These are phyloP conservation scores for Abrostola tripartita DNA, from an alignment of 2,888 invertebrate species.

Conservation along the genomic window DNA sequence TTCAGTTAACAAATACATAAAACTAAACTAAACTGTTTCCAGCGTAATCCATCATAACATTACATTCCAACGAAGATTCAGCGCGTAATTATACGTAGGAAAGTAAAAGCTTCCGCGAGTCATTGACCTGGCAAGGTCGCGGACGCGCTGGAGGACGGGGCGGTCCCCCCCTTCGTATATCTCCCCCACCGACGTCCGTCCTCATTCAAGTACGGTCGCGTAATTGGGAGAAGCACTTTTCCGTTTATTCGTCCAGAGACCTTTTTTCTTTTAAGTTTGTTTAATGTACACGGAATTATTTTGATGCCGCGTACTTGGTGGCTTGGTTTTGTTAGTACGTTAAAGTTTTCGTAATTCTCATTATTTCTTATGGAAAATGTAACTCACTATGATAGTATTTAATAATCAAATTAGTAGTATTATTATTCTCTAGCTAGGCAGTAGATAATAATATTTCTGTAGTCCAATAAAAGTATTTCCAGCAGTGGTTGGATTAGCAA, in stretches of 20 bases:
- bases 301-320: neutral
- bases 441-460: too few species aligned
- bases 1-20: too few species aligned
- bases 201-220: constrained; percentile 48
- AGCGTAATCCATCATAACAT: constrained; percentile 19
- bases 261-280: constrained; percentile 38
- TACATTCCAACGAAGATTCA: constrained; percentile 14
- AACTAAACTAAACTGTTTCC: constrained; percentile 18
- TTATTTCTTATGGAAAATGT: too few species aligned
- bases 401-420: too few species aligned
- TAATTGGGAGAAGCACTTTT: constrained; percentile 58
- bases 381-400: too few species aligned
- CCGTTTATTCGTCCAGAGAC: constrained; percentile 36
- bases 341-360: too few species aligned
- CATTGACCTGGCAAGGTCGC: constrained; percentile 65
- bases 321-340: too few species aligned
- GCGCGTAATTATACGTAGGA: constrained; percentile 50
- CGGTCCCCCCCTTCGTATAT: constrained; percentile 10
- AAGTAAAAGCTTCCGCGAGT: constrained; percentile 63
- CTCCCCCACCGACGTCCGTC: constrained; percentile 26
- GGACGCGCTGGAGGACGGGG: constrained; percentile 51
- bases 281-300: constrained; percentile 20
- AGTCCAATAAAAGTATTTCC: too few species aligned
- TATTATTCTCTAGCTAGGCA: too few species aligned
- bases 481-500: too few species aligned